A percentile compares a stretch with the other conserved stretches of the same genome.
These are phyloP conservation scores for Oenanthe oenanthe DNA, from an alignment of 2,113 vertebrate species.

Conservation along the genomic window DNA sequence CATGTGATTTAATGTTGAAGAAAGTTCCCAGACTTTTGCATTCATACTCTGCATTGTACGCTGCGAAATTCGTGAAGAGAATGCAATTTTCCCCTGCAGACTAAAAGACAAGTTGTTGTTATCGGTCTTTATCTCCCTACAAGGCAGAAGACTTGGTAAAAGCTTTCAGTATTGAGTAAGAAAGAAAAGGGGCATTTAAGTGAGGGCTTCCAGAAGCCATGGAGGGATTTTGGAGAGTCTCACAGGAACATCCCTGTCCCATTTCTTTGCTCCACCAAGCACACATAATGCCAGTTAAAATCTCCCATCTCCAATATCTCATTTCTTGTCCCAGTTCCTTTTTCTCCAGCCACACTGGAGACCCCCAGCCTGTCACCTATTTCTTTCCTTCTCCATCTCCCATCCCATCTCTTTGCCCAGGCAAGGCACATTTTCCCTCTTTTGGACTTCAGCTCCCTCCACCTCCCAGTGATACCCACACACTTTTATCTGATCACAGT, in stretches of 20 bases:
- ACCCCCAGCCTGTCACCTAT: neutral
- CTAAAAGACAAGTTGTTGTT: neutral
- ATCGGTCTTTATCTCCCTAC: neutral
- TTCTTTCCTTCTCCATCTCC: neutral
- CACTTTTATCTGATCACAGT: neutral
- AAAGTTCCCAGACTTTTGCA: constrained; percentile 24
- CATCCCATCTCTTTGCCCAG: neutral
- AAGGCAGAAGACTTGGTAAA: neutral
- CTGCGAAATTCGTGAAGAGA: neutral
- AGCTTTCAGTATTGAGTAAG: neutral
- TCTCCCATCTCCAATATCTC: neutral
- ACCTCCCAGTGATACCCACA: neutral
- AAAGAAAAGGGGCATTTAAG: constrained; percentile 2
- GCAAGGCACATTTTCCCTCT: fast-evolving
- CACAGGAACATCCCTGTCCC: neutral
- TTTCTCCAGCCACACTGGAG: neutral
- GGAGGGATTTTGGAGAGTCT: neutral
- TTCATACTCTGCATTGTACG: neutral
- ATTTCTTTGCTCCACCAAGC: neutral
- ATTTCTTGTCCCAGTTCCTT: neutral
- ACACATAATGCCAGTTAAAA: neutral
- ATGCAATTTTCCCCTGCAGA: neutral
- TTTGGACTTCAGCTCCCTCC: neutral
- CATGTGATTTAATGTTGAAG: constrained; percentile 41
- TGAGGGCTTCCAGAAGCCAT: neutral